These are phyloP conservation scores for Nomada hirtipes DNA, from an alignment of 2,888 invertebrate species.

Conservation along the genomic window DNA sequence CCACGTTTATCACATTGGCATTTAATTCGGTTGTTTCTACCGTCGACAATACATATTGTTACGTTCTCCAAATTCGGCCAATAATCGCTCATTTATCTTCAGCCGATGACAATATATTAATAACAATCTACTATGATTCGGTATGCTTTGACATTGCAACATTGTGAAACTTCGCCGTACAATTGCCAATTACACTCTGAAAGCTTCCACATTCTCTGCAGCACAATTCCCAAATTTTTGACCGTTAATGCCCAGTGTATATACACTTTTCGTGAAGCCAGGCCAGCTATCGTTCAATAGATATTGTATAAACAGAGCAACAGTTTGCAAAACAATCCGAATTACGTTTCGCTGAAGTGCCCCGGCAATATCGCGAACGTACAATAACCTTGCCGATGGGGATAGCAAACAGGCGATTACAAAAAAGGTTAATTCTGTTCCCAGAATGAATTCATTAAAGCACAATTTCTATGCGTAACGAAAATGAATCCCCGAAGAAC, in stretches of 20 bases:
- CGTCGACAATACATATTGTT: no score
- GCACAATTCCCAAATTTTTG: no score
- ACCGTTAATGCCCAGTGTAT: no score
- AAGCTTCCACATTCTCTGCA: no score
- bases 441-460: conserved; percentile 43
- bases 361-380: not conserved
- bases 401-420: conserved; percentile 16
- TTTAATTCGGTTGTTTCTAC: no score
- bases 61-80: no score
- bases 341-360: not conserved
- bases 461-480: conserved; percentile 41
- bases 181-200: not conserved
- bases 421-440: conserved; percentile 27
- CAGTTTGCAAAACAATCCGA: not conserved
- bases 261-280: not conserved
- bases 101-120: no score
- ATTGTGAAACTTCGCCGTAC: not conserved
- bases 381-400: conserved; percentile 14
- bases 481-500: conserved; percentile 53
- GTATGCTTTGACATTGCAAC: not conserved
- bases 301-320: not conserved
- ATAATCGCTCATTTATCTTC: no score
- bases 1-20: no score
- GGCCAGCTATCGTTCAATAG: not conserved
- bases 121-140: no score